These are phyloP conservation scores for Drosophila pseudoananassae DNA, from an alignment of 1,140 invertebrate species.

Conservation along the genomic window DNA sequence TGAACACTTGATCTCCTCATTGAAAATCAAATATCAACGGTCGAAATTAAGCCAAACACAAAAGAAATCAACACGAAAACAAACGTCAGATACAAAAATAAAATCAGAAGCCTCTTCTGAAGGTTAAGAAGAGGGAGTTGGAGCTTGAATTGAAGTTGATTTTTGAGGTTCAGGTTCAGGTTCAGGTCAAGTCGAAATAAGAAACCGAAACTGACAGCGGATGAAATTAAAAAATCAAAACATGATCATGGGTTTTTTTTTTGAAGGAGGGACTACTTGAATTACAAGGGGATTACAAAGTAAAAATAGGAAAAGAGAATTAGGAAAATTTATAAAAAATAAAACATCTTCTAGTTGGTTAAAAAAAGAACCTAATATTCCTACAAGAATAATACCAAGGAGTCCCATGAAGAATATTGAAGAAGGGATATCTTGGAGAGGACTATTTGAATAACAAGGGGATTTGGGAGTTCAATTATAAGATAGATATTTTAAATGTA, in stretches of 20 bases:
- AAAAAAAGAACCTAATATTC: too few species aligned
- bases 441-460: too few species aligned
- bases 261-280: not conserved
- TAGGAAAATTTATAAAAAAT: not conserved
- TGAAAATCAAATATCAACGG: constrained; percentile 9
- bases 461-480: too few species aligned
- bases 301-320: not conserved
- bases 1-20: constrained; percentile 21
- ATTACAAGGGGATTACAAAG: constrained; percentile 1
- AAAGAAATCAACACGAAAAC: constrained; percentile 2
- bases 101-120: constrained; percentile 18
- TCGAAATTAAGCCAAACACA: not conserved
- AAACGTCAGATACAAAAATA: constrained; percentile 2
- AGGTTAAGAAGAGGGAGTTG: constrained; percentile 17
- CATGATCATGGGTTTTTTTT: not conserved
- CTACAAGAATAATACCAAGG: too few species aligned
- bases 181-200: not conserved
- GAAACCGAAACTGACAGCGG: constrained; percentile 1
- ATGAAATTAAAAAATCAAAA: constrained; percentile 15
- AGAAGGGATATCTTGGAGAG: too few species aligned
- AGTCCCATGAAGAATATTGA: too few species aligned
- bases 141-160: constrained; percentile 5
- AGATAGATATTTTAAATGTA: not conserved
- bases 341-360: too few species aligned
- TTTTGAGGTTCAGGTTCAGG: not conserved